phyloP scores from a whole-genome alignment of 2,888 invertebrate species.

The Cryptops parisi region DNA sequence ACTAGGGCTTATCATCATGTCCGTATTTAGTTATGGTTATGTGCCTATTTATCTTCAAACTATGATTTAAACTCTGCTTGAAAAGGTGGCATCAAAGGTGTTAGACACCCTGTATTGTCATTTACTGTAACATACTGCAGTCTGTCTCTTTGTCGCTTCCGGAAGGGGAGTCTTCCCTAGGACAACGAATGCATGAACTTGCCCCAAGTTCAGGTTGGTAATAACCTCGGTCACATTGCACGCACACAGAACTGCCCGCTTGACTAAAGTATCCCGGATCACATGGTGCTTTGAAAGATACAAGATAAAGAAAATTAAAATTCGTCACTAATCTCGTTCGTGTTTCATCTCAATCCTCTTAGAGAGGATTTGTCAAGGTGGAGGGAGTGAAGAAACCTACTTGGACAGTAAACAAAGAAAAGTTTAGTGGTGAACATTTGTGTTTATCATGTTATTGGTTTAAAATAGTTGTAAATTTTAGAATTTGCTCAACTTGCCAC shows the following conservation, averaged over 20 bases:
- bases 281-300: conserved; percentile 3
- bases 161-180: background rate
- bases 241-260: background rate
- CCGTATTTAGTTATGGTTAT: too few relatives aligned
- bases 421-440: too few relatives aligned
- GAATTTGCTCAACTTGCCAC: background rate
- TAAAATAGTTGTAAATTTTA: background rate
- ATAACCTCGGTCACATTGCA: background rate
- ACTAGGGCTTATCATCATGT: too few relatives aligned
- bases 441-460: background rate
- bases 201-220: conserved; percentile 1
- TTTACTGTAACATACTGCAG: too few relatives aligned
- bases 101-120: too few relatives aligned
- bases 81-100: too few relatives aligned
- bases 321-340: background rate
- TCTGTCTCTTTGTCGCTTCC: background rate
- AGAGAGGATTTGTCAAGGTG: background rate
- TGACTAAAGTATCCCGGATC: conserved; percentile 4
- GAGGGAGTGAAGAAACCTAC: too few relatives aligned
- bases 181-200: background rate
- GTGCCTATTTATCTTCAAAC: too few relatives aligned
- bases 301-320: background rate
- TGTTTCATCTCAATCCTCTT: too few relatives aligned
- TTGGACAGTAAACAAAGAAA: too few relatives aligned
- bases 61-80: too few relatives aligned